Conservation (phyloP, 2,113 vertebrate species). For the Osmerus eperlanus region DNA sequence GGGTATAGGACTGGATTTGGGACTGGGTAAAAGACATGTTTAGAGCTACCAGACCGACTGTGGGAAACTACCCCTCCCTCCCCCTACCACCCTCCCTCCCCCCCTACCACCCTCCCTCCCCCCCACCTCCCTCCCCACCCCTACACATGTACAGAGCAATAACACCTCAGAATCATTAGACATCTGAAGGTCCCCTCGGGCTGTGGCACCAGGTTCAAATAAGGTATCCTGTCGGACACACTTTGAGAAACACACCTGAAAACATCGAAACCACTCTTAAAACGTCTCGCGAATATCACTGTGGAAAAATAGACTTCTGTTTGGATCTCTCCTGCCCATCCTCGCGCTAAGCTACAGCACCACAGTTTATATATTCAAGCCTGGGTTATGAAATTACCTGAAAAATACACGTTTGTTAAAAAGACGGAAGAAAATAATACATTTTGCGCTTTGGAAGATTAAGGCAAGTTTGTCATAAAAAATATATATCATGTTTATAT, state of each 20-base stretch:
- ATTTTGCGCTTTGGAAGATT: slow-evolving; percentile 78
- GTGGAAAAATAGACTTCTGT: slow-evolving; percentile 80
- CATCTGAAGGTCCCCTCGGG: no score
- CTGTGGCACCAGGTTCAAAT: no score
- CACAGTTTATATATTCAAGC: slow-evolving; percentile 92
- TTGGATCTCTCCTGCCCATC: slow-evolving; percentile 78
- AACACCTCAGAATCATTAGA: neutral
- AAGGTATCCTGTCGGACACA: slow-evolving; percentile 39
- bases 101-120: no score
- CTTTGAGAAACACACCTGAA: slow-evolving; percentile 81
- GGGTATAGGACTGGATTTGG: neutral
- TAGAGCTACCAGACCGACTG: no score
- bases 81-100: neutral
- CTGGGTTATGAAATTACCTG: slow-evolving; percentile 80
- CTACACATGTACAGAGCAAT: neutral
- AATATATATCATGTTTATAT: slow-evolving; percentile 29
- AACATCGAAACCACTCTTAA: slow-evolving; percentile 68
- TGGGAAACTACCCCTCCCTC: neutral
- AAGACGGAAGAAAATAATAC: neutral
- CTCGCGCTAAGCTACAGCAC: slow-evolving; percentile 76
- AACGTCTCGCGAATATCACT: slow-evolving; percentile 73
- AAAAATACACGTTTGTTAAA: slow-evolving; percentile 64
- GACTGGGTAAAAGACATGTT: neutral
- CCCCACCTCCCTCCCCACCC: neutral
- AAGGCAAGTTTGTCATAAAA: slow-evolving; percentile 86